Evolutionary conservation across 2,888 invertebrate species (phyloP).

Genomic region (Sminthurinus aureus): DNA sequence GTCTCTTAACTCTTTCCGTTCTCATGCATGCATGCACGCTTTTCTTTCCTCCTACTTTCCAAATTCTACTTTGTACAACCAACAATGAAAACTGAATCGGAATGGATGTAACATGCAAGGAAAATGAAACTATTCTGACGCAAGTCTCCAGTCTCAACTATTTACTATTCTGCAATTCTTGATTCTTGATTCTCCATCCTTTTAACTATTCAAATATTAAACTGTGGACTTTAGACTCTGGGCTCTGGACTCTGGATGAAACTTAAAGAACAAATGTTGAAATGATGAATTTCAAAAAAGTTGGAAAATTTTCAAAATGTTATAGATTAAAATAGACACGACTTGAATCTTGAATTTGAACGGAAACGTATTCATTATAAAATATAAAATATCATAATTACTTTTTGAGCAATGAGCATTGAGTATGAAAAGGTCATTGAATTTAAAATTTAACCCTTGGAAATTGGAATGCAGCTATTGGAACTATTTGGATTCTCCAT

Average conservation of each 20-base stretch:
- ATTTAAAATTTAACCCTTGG: too few relatives aligned
- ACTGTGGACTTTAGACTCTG: too few relatives aligned
- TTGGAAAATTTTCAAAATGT: not conserved
- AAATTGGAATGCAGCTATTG: too few relatives aligned
- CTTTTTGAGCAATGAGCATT: too few relatives aligned
- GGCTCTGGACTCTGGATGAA: too few relatives aligned
- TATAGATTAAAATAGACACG: not conserved
- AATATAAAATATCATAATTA: not conserved
- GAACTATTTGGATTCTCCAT: too few relatives aligned
- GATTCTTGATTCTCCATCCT: too few relatives aligned
- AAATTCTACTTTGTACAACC: not conserved
- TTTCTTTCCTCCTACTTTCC: constrained; percentile 11
- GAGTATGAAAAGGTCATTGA: too few relatives aligned
- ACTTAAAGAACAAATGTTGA: too few relatives aligned
- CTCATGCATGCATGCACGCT: constrained; percentile 12
- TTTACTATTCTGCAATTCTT: not conserved
- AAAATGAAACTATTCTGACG: constrained; percentile 23
- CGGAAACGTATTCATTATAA: too few relatives aligned
- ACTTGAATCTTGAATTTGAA: not conserved
- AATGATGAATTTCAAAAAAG: not conserved
- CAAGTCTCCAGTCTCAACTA: not conserved
- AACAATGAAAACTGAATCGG: not conserved
- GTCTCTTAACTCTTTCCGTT: constrained; percentile 31
- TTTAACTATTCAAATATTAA: not conserved
- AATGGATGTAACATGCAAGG: constrained; percentile 7